Conservation (phyloP, 2,113 vertebrate species). For the Hymenochirus boettgeri region DNA sequence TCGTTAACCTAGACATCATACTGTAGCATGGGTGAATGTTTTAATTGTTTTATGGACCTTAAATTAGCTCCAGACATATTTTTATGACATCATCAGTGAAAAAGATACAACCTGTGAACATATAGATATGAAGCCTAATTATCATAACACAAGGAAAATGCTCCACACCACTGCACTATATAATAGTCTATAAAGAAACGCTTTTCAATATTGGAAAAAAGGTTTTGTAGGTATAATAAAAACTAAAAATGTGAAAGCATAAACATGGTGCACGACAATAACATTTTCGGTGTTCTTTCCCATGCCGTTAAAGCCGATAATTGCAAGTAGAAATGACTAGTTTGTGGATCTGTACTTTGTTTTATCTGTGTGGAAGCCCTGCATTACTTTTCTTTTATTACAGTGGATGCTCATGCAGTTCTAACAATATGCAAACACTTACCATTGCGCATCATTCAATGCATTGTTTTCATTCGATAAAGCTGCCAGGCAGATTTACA, state of each 20-base stretch:
- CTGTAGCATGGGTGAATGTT: too few relatives aligned
- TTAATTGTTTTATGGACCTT: too few relatives aligned
- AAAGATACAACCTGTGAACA: too few relatives aligned
- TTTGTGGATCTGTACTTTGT: neutral
- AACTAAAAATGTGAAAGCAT: neutral
- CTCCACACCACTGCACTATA: too few relatives aligned
- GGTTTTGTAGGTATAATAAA: neutral
- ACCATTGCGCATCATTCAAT: neutral
- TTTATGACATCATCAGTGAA: too few relatives aligned
- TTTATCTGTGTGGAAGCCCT: neutral
- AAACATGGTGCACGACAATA: neutral
- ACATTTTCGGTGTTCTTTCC: neutral
- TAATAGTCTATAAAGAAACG: too few relatives aligned
- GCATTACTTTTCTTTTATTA: neutral
- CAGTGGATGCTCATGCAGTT: neutral
- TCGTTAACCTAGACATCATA: too few relatives aligned
- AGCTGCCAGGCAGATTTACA: conserved; percentile 1
- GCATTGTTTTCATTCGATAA: neutral
- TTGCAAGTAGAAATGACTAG: neutral
- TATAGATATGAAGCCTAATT: too few relatives aligned
- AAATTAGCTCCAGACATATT: too few relatives aligned
- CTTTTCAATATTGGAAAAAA: neutral
- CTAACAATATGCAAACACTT: neutral
- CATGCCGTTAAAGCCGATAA: neutral
- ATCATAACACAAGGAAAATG: too few relatives aligned